Evolutionary conservation across 2,888 invertebrate species (phyloP).

Genomic region (Macaria notata): DNA sequence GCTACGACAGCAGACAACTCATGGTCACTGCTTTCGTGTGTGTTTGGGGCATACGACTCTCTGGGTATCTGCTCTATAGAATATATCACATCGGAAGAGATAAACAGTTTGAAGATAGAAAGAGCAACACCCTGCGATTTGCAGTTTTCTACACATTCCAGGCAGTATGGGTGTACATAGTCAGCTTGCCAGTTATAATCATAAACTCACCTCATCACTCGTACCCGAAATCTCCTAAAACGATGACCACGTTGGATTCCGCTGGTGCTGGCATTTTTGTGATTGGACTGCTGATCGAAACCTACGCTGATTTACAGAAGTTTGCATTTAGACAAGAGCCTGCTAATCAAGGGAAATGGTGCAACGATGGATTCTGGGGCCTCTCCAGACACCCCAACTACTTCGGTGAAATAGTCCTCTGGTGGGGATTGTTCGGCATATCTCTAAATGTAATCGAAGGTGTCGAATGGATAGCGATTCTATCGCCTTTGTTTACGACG

Average conservation of each 20-base stretch:
- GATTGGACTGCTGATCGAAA: conserved; percentile 93
- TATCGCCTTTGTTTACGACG: conserved; percentile 94
- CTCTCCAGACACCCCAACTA: conserved; percentile 96
- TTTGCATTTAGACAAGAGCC: conserved; percentile 95
- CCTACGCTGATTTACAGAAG: conserved; percentile 95
- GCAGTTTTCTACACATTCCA: conserved; percentile 97
- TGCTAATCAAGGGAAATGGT: conserved; percentile 94
- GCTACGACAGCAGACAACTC: conserved; percentile 93
- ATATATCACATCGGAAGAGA: conserved; percentile 95
- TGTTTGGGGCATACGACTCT: conserved; percentile 93
- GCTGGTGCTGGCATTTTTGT: conserved; percentile 92
- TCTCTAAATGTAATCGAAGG: conserved; percentile 93
- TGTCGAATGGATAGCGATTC: conserved; percentile 92
- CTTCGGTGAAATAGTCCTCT: conserved; percentile 95
- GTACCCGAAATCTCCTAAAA: conserved; percentile 88
- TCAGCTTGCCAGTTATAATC: conserved; percentile 95
- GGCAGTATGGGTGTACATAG: conserved; percentile 95
- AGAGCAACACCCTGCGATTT: conserved; percentile 92
- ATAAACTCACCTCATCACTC: conserved; percentile 93
- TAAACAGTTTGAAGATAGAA: conserved; percentile 94
- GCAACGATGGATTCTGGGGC: conserved; percentile 95
- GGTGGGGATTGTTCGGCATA: conserved; percentile 97
- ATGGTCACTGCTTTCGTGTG: conserved; percentile 95
- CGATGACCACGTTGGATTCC: conserved; percentile 93
- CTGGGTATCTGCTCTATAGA: conserved; percentile 94